These are phyloP conservation scores for Entomobrya multifasciata DNA, from an alignment of 2,888 invertebrate species.

Conservation along the genomic window DNA sequence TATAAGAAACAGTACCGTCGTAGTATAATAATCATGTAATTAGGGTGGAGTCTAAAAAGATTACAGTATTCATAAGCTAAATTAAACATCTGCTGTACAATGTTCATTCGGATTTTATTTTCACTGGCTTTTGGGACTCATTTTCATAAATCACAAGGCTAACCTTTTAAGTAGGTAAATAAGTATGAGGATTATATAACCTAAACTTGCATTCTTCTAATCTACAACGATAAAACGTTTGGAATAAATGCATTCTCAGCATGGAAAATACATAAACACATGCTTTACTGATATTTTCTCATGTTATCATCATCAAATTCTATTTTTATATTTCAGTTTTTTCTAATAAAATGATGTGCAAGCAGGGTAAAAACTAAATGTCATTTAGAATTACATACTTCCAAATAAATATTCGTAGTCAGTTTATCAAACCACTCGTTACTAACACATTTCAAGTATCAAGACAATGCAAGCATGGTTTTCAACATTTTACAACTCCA, in stretches of 20 bases:
- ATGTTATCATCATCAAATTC: background rate
- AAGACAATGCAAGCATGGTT: background rate
- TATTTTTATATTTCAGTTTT: too few species aligned
- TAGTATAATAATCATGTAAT: background rate
- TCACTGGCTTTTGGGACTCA: conserved; percentile 12
- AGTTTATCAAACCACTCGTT: too few species aligned
- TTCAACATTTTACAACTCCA: background rate
- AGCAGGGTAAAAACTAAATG: background rate
- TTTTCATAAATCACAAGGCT: conserved; percentile 39
- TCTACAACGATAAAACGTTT: too few species aligned
- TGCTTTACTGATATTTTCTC: background rate
- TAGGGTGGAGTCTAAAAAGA: background rate
- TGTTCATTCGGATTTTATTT: conserved; percentile 12
- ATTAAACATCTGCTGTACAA: background rate
- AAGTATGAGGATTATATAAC: too few species aligned
- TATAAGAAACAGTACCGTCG: too few species aligned
- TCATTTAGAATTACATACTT: too few species aligned
- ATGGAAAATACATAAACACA: too few species aligned
- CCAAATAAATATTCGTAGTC: background rate
- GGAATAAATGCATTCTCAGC: too few species aligned
- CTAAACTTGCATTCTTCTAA: too few species aligned
- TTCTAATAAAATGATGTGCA: background rate
- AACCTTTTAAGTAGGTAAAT: conserved; percentile 26
- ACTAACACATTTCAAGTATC: too few species aligned
- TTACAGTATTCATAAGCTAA: background rate